A percentile compares a stretch with the other conserved stretches of the same genome.
Conservation (phyloP, 1,140 invertebrate genomes). For the Patella vulgata region DNA sequence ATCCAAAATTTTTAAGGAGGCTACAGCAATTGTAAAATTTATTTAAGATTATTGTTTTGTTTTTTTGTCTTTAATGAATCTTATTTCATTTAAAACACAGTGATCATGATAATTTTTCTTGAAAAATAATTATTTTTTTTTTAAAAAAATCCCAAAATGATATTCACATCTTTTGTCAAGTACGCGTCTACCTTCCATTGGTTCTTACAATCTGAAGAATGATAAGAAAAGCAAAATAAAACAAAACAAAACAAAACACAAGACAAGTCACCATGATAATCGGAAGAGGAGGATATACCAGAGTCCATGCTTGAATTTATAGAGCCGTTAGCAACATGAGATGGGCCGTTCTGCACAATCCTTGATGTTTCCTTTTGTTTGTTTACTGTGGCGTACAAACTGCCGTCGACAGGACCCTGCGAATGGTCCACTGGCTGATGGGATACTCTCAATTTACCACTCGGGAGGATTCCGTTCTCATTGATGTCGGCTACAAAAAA, state of each 20-base stretch:
- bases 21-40: no score
- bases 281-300: slow-evolving; percentile 48
- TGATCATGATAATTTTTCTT: no score
- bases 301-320: slow-evolving; percentile 54
- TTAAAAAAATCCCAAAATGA: no score
- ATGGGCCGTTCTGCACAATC: background rate
- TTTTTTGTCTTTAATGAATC: no score
- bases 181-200: no score
- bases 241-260: slow-evolving; percentile 13
- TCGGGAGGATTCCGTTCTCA: slow-evolving; percentile 26
- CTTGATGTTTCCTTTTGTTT: slow-evolving; percentile 37
- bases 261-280: slow-evolving; percentile 18
- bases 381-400: slow-evolving; percentile 80
- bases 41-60: no score
- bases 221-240: no score
- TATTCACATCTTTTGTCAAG: no score
- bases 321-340: slow-evolving; percentile 36
- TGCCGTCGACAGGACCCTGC: slow-evolving; percentile 86
- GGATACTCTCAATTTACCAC: background rate
- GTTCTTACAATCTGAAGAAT: no score
- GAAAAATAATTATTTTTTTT: no score
- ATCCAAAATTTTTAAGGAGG: no score
- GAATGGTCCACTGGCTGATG: slow-evolving; percentile 69
- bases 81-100: no score
- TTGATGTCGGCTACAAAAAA: slow-evolving; percentile 26